Evolutionary conservation across 1,140 invertebrate genomes (phyloP).

Genomic region (Bradynema listronoti): DNA sequence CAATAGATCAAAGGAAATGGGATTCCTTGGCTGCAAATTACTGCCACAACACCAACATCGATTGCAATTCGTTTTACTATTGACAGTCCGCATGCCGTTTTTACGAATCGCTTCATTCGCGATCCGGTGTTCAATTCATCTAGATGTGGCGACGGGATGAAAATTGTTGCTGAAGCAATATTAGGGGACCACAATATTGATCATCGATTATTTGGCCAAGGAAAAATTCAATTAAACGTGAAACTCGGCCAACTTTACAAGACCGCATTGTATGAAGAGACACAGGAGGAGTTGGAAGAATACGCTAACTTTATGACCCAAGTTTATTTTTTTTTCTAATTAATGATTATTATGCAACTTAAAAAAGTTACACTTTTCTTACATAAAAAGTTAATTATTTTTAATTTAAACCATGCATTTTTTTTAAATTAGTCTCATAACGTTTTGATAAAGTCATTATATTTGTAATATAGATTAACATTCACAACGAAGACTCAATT

Average conservation of each 20-base stretch:
- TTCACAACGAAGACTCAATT: conserved; percentile 46
- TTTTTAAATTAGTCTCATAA: no score
- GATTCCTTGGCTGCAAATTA: conserved; percentile 77
- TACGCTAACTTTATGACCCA: conserved; percentile 56
- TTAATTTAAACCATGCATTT: no score
- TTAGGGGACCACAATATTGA: no score
- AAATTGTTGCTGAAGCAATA: conserved; percentile 22
- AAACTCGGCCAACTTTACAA: conserved; percentile 84
- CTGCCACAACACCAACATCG: conserved; percentile 91
- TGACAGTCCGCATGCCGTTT: conserved; percentile 62
- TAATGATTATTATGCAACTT: no score
- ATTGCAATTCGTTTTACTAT: conserved; percentile 90
- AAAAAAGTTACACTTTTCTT: no score
- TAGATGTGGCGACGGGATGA: no score
- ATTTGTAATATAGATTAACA: conserved; percentile 35
- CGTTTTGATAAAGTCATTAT: conserved; percentile 2
- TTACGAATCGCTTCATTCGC: conserved; percentile 58
- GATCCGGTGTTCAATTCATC: conserved; percentile 6
- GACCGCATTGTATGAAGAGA: conserved; percentile 48
- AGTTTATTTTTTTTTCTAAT: no score
- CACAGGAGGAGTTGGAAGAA: conserved; percentile 47
- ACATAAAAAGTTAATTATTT: no score
- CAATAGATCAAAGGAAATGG: conserved; percentile 18
- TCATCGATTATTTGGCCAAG: conserved; percentile 80
- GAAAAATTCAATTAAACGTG: conserved; percentile 84